phyloP scores from a whole-genome alignment of 1,140 invertebrate species.

The Hyles vespertilio region DNA sequence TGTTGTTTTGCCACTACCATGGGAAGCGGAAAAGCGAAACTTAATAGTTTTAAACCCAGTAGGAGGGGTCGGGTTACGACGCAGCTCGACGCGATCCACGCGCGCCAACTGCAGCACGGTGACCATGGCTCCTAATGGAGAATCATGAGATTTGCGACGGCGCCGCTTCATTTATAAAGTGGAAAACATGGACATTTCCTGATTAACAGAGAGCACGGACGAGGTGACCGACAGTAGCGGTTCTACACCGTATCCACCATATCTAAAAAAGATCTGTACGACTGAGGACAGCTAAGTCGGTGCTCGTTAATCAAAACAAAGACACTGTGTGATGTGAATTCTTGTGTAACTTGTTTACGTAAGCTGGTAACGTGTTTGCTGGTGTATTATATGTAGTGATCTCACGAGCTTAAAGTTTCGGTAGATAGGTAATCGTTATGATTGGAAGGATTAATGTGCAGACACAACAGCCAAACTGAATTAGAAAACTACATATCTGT shows the following conservation, averaged over 20 bases:
- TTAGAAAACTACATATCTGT: slow-evolving; percentile 10
- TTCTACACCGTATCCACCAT: slow-evolving; percentile 56
- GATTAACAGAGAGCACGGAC: slow-evolving; percentile 71
- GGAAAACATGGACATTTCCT: slow-evolving; percentile 65
- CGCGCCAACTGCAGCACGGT: slow-evolving; percentile 74
- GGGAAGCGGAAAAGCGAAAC: slow-evolving; percentile 63
- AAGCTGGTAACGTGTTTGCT: not conserved
- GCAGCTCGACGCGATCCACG: slow-evolving; percentile 71
- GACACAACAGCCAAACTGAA: not conserved
- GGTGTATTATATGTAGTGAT: slow-evolving; percentile 30
- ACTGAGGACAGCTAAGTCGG: slow-evolving; percentile 28
- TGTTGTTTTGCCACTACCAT: slow-evolving; percentile 77
- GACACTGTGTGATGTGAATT: too few relatives aligned
- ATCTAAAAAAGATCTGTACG: slow-evolving; percentile 57
- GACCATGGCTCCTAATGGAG: slow-evolving; percentile 67
- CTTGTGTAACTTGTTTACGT: too few relatives aligned
- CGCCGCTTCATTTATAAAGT: slow-evolving; percentile 58
- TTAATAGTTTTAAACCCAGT: slow-evolving; percentile 64
- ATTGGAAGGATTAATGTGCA: too few relatives aligned
- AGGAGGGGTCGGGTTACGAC: slow-evolving; percentile 50
- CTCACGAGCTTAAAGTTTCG: slow-evolving; percentile 40
- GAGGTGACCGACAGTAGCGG: slow-evolving; percentile 66
- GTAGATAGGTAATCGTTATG: not conserved
- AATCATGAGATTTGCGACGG: slow-evolving; percentile 68
- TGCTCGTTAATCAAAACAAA: not conserved